Conservation (phyloP, 2,113 vertebrate species). For the Leptobrachium ailaonicum region DNA sequence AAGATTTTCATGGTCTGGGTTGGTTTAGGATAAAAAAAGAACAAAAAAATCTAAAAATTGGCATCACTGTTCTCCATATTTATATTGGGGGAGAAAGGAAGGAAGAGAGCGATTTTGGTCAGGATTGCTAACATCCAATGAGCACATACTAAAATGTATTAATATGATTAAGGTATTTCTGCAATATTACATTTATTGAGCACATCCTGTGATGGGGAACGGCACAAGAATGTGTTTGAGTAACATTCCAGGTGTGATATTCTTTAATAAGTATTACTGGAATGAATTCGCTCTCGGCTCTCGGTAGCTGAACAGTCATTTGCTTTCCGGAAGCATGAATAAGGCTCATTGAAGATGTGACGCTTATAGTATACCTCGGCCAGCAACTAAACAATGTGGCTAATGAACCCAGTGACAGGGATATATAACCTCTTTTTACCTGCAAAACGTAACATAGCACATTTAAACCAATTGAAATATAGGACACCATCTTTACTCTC, state of each 20-base stretch:
- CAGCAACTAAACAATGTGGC: constrained; percentile 16
- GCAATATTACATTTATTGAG: background rate
- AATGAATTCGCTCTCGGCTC: background rate
- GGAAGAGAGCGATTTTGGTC: too few species aligned
- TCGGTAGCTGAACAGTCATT: background rate
- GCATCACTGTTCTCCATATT: too few species aligned
- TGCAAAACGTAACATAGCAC: constrained; percentile 3
- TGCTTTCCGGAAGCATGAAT: background rate
- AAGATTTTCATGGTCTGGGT: constrained; percentile 1
- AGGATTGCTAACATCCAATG: background rate
- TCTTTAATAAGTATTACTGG: background rate
- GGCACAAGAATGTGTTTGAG: constrained; percentile 1
- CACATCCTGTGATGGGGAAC: constrained; percentile 1
- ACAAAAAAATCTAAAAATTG: background rate
- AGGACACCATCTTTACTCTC: constrained; percentile 20
- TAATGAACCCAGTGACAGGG: constrained; percentile 16
- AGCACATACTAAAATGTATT: constrained; percentile 25
- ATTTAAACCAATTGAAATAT: constrained; percentile 15
- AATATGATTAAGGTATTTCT: constrained; percentile 17
- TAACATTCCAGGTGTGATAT: too few species aligned
- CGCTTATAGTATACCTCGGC: constrained; percentile 8
- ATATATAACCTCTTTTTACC: constrained; percentile 16
- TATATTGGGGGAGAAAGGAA: too few species aligned
- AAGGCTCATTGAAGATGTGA: constrained; percentile 12
- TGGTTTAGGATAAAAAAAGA: background rate